A percentile compares a stretch with the other conserved stretches of the same genome.
phyloP scores from a whole-genome alignment of 2,888 invertebrate species.

The Apamea sordens region DNA sequence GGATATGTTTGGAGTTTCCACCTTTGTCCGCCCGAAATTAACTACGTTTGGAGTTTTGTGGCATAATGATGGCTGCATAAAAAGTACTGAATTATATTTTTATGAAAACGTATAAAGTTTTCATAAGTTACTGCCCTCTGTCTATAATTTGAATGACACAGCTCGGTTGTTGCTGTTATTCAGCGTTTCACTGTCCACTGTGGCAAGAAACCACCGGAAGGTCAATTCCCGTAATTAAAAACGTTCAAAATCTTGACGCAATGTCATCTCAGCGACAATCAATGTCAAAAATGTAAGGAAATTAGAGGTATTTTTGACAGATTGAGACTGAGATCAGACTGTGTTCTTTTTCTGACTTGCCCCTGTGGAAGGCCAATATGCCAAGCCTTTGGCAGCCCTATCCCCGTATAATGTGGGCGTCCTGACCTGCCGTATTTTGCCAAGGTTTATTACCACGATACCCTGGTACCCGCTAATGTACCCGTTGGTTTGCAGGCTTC shows the following conservation, averaged over 20 bases:
- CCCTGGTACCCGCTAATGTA: constrained; percentile 68
- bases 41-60: constrained; percentile 31
- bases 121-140: neutral
- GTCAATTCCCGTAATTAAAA: too few relatives aligned
- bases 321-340: neutral
- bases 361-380: neutral
- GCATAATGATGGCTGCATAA: constrained; percentile 25
- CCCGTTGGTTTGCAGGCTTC: constrained; percentile 49
- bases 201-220: neutral
- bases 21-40: constrained; percentile 42
- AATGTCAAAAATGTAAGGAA: neutral
- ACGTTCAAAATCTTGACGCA: neutral
- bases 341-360: neutral
- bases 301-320: neutral
- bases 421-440: constrained; percentile 64
- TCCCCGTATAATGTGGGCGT: constrained; percentile 35
- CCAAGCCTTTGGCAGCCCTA: constrained; percentile 37
- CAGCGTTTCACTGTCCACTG: neutral
- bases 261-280: neutral
- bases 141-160: neutral
- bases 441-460: constrained; percentile 72
- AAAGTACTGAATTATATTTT: constrained; percentile 22
- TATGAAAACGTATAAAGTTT: constrained; percentile 26
- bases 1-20: constrained; percentile 43
- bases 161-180: neutral